phyloP scores from a whole-genome alignment of 2,888 invertebrate species.

The Hemicrepidius hirtus region DNA sequence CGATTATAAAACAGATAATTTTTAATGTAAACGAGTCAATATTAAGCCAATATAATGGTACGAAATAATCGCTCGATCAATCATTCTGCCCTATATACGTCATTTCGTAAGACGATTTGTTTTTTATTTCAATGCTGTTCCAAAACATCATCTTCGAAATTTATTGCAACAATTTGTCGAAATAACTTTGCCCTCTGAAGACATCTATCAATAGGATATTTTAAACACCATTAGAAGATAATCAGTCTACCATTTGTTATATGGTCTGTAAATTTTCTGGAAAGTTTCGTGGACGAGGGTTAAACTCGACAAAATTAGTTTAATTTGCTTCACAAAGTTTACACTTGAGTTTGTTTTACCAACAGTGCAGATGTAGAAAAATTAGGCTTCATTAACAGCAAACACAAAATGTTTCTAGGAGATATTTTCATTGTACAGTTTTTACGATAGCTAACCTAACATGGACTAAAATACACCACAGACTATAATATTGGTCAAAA shows the following conservation, averaged over 20 bases:
- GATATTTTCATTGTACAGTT: too few species aligned
- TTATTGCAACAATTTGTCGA: background rate
- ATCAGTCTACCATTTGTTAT: background rate
- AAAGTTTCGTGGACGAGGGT: slow-evolving; percentile 1
- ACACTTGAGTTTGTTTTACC: too few species aligned
- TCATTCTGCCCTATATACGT: slow-evolving; percentile 4
- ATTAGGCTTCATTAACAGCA: too few species aligned
- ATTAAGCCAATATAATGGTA: slow-evolving; percentile 13
- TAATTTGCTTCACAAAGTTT: background rate
- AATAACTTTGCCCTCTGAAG: background rate
- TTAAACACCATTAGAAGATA: slow-evolving; percentile 2
- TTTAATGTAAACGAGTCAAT: background rate
- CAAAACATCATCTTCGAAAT: background rate
- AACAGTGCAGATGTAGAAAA: too few species aligned
- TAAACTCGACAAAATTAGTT: background rate
- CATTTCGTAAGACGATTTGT: background rate
- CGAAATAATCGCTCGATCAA: slow-evolving; percentile 11
- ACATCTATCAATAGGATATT: background rate
- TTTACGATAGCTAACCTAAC: too few species aligned
- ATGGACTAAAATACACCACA: too few species aligned
- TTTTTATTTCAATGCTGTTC: background rate
- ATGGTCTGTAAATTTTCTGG: background rate
- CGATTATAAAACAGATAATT: background rate
- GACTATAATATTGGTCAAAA: too few species aligned
- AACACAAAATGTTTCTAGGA: too few species aligned